Evolutionary conservation across 2,113 vertebrate species (phyloP), one percentile per base, ranked within the genome.

Genomic region (Egretta garzetta): DNA sequence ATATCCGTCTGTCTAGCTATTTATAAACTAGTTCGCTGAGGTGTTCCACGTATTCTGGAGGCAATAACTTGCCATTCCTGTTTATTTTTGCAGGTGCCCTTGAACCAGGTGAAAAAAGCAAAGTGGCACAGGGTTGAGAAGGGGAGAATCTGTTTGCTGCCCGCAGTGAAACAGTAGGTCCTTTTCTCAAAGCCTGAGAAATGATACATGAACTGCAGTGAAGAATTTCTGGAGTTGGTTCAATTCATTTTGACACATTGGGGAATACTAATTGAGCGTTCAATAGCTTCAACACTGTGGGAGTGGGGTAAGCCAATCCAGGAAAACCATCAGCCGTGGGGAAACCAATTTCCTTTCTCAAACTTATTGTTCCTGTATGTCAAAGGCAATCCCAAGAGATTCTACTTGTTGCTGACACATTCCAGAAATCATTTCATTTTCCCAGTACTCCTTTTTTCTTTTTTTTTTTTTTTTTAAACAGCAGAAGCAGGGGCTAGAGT

Each of bases 291-390:
- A 84, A 4, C 74, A 41, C 32, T 58, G 59, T 73, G 47, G 26
- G 63, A 90, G 45, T 88, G 55, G 79, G 35, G 83, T 74, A 86
- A 95, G 43, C 41, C 73, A 92, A 84, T 72, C 55, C 95, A 95
- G 80, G 76, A 86, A 88, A 91, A 71, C 39, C 85, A 72, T 81
- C 86, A 84, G 71, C 64, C 4, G 0, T 47, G 35, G 85, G 87
- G 88, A 93, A 96, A 90, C 70, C 58, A 94, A 96, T 96, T 96
- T 96, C 87, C 88, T 93, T 68, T 81, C 95, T 83, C 77, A 72
- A 30, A 86, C 43, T 94, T 88, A 75, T 50, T 93, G 91, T 75
- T 94, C 56, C 67, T 95, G 21, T 50, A 77, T 68, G 95, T 86
- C 84, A 95, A 63, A 84, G 86, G 64, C 4, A 10, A 66, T 71